Conservation (phyloP, 2,113 vertebrate genomes). For the Thalassoma bifasciatum region DNA sequence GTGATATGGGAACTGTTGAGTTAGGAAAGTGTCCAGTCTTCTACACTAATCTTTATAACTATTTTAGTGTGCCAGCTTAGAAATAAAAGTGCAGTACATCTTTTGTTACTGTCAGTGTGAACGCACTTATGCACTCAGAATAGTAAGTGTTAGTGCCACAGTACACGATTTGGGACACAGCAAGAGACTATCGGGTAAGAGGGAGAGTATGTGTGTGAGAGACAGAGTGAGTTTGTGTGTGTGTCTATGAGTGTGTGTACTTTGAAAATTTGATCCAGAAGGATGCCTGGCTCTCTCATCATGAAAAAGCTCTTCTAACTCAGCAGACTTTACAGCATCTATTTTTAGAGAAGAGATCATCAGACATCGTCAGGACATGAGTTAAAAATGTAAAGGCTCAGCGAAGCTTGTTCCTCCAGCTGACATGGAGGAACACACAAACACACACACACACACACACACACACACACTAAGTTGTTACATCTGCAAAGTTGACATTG, state of each 20-base stretch:
- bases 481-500: not conserved
- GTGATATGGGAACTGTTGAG: too few relatives aligned
- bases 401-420: conserved; percentile 14
- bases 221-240: not conserved
- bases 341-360: conserved; percentile 72
- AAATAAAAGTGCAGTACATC: too few relatives aligned
- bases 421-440: not conserved
- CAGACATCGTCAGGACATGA: conserved; percentile 66
- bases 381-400: conserved; percentile 5
- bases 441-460: too few relatives aligned
- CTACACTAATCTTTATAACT: too few relatives aligned
- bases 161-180: too few relatives aligned
- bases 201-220: not conserved
- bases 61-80: too few relatives aligned
- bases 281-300: conserved; percentile 64
- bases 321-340: conserved; percentile 69
- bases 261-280: conserved; percentile 25
- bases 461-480: not conserved
- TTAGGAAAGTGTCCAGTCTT: too few relatives aligned
- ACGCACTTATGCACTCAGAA: too few relatives aligned
- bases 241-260: not conserved
- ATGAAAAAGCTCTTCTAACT: conserved; percentile 50
- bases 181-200: too few relatives aligned
- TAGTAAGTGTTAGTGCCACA: too few relatives aligned
- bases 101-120: too few relatives aligned